Evolutionary conservation across 1,140 invertebrate genomes (phyloP).

Genomic region (Littorina saxatilis): DNA sequence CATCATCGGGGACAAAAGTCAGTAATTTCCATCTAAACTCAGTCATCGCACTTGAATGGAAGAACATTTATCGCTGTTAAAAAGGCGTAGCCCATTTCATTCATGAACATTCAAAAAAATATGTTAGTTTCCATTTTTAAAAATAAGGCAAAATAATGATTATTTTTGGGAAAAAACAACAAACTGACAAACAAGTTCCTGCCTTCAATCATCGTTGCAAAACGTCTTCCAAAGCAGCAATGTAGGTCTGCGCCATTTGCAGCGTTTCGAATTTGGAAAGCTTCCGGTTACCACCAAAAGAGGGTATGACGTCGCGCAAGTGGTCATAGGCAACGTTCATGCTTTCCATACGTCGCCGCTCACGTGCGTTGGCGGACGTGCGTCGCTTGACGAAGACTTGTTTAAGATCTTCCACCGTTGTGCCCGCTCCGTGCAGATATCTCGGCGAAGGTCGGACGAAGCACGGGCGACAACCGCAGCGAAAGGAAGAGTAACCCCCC

Average conservation of each 20-base stretch:
- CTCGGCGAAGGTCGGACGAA: neutral
- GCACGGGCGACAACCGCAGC: conserved; percentile 12
- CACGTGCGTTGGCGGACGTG: conserved; percentile 94
- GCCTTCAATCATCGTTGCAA: conserved; percentile 72
- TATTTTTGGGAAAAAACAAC: neutral
- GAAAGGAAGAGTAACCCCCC: neutral
- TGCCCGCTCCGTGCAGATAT: neutral
- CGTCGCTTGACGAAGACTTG: conserved; percentile 79
- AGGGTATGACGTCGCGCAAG: conserved; percentile 91
- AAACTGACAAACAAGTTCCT: neutral
- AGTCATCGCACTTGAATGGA: no score
- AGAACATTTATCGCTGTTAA: neutral
- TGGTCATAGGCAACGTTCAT: conserved; percentile 95
- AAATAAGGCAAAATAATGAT: no score
- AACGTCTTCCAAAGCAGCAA: conserved; percentile 90
- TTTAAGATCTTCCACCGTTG: neutral
- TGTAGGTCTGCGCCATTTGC: conserved; percentile 98
- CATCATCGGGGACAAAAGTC: no score
- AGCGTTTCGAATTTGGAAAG: conserved; percentile 97
- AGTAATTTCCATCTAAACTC: no score
- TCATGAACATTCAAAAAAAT: neutral
- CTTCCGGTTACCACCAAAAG: conserved; percentile 92
- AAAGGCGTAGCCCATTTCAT: neutral
- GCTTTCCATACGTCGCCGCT: conserved; percentile 94
- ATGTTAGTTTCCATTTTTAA: neutral